Conservation (phyloP, 2,888 invertebrate species). For the Crioceris asparagi region DNA sequence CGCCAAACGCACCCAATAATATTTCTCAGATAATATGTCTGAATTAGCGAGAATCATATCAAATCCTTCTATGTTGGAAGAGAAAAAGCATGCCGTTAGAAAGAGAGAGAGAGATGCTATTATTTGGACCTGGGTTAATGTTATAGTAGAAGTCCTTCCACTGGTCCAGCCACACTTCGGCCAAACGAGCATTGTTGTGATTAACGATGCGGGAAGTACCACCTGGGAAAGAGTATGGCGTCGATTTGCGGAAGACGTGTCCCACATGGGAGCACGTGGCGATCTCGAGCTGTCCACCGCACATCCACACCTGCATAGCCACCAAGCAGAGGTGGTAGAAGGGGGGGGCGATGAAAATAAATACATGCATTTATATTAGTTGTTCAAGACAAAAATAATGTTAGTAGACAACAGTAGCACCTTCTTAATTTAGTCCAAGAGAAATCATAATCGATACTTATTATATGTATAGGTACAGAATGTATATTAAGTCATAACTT, state of each 20-base stretch:
- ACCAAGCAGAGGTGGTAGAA: not conserved
- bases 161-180: slow-evolving; percentile 98
- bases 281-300: slow-evolving; percentile 89
- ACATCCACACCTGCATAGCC: slow-evolving; percentile 82
- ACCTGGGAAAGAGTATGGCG: slow-evolving; percentile 97
- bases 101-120: slow-evolving; percentile 8
- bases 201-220: slow-evolving; percentile 95
- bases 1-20: too few species aligned
- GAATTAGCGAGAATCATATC: too few species aligned
- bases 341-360: too few species aligned
- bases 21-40: too few species aligned
- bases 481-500: too few species aligned
- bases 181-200: slow-evolving; percentile 97
- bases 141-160: slow-evolving; percentile 99
- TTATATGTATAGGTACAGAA: too few species aligned
- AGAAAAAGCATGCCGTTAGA: slow-evolving; percentile 1
- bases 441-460: too few species aligned
- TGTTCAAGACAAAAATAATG: too few species aligned
- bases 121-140: slow-evolving; percentile 82
- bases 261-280: slow-evolving; percentile 92
- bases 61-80: too few species aligned
- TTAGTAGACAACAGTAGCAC: too few species aligned
- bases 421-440: too few species aligned
- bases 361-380: too few species aligned
- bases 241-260: slow-evolving; percentile 94